phyloP scores from a whole-genome alignment of 2,797 vertebrate genomes.

The Euphonia xanthogaster region DNA sequence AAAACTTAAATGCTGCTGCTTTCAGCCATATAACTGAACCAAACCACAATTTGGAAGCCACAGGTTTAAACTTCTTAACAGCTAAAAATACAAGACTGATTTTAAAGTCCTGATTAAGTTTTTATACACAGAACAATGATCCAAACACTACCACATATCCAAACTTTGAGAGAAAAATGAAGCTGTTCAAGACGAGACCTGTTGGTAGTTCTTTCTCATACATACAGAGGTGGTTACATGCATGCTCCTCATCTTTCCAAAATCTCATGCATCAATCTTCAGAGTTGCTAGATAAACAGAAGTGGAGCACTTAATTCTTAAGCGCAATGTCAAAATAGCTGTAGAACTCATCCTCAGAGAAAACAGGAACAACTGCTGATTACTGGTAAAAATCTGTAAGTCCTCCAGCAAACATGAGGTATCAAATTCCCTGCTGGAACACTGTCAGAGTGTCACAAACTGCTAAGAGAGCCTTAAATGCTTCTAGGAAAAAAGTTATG shows the following conservation, averaged over 20 bases:
- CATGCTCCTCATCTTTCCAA: not conserved
- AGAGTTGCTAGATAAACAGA: not conserved
- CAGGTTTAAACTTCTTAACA: not conserved
- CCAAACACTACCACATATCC: not conserved
- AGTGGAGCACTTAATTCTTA: not conserved
- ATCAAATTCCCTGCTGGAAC: not conserved
- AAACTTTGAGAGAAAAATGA: not conserved
- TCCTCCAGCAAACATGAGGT: constrained; percentile 35
- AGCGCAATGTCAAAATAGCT: not conserved
- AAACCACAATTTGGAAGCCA: not conserved
- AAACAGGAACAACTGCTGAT: not conserved
- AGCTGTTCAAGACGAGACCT: not conserved
- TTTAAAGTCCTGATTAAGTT: not conserved
- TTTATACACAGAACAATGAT: not conserved
- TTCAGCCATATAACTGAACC: not conserved
- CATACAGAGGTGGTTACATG: not conserved
- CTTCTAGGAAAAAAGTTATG: not conserved
- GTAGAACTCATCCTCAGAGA: not conserved
- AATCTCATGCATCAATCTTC: not conserved
- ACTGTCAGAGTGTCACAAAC: not conserved
- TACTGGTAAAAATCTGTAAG: not conserved
- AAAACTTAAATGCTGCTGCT: not conserved
- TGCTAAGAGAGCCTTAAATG: not conserved
- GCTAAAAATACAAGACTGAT: not conserved
- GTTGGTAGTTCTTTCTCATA: not conserved